These are phyloP conservation scores for Tragelaphus strepsiceros DNA, from an alignment of 2,113 vertebrate genomes.

Conservation along the genomic window DNA sequence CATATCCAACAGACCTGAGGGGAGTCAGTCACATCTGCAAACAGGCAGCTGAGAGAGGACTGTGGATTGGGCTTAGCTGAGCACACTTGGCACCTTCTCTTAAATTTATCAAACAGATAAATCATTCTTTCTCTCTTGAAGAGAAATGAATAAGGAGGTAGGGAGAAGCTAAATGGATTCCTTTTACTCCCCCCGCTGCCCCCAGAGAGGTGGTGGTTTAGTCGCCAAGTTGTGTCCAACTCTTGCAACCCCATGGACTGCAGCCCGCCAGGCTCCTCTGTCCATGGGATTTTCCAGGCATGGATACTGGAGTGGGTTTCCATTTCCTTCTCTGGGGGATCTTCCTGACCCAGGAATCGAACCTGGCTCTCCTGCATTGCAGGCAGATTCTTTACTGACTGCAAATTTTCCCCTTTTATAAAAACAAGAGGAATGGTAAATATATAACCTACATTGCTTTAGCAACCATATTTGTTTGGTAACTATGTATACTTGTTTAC, in stretches of 20 bases:
- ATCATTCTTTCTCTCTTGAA: neutral
- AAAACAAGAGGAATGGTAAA: neutral
- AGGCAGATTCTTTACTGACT: neutral
- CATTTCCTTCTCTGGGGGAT: neutral
- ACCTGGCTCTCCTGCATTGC: neutral
- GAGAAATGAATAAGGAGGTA: neutral
- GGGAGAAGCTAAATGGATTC: neutral
- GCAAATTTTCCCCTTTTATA: neutral
- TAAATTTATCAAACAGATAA: neutral
- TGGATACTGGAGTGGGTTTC: neutral
- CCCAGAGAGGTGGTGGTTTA: neutral
- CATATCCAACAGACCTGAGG: neutral
- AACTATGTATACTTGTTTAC: neutral
- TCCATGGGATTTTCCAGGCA: neutral
- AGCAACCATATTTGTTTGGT: neutral
- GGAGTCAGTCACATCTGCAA: too few relatives aligned
- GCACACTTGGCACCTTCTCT: neutral
- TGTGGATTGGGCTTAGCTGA: neutral
- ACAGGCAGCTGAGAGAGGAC: neutral
- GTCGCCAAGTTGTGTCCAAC: fast-evolving
- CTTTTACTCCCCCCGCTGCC: neutral
- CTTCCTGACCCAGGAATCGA: neutral
- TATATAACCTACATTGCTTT: neutral
- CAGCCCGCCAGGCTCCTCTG: neutral
- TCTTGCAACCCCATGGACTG: neutral